phyloP scores from a whole-genome alignment of 2,113 vertebrate species.

The Charadrius vociferus region DNA sequence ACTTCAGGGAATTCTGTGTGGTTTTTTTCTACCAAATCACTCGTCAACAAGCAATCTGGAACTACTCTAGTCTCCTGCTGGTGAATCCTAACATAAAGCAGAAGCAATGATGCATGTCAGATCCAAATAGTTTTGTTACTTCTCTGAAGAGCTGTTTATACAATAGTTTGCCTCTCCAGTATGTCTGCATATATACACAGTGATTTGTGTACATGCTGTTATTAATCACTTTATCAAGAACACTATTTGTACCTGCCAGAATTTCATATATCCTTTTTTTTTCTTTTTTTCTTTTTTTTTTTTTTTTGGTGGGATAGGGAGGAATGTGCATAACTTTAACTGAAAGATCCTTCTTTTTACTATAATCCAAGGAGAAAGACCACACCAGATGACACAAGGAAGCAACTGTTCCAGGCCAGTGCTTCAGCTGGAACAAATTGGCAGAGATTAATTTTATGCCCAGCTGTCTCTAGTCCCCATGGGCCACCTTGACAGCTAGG shows the following conservation, averaged over 20 bases:
- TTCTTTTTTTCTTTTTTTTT: background rate
- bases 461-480: background rate
- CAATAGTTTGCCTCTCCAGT: background rate
- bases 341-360: background rate
- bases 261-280: background rate
- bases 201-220: background rate
- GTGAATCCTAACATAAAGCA: background rate
- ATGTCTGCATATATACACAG: background rate
- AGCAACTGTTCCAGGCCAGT: background rate
- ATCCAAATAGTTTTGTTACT: background rate
- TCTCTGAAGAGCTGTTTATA: background rate
- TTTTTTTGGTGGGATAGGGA: fast-evolving
- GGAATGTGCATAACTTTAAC: background rate
- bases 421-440: background rate
- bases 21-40: background rate
- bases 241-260: background rate
- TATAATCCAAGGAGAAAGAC: background rate
- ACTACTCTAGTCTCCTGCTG: background rate
- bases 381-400: background rate
- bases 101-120: background rate
- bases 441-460: background rate
- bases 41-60: background rate
- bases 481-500: background rate
- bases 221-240: background rate
- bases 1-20: background rate